A percentile compares a stretch with the other conserved stretches of the same genome.
These are phyloP conservation scores for Lasioglossum pauxillum DNA, from an alignment of 2,888 invertebrate genomes.

Conservation along the genomic window DNA sequence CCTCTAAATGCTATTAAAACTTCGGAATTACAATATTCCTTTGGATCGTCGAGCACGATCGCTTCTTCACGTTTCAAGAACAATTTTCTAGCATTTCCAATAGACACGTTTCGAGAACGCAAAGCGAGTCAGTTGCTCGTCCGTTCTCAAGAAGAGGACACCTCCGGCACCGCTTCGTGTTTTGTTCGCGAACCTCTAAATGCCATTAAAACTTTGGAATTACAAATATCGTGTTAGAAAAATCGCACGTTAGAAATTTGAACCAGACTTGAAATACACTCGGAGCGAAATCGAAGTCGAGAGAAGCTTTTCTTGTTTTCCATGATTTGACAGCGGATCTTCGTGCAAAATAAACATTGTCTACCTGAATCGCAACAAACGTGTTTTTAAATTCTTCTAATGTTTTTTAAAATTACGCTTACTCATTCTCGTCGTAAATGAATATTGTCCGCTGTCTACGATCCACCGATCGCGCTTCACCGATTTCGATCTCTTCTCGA, in stretches of 20 bases:
- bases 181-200: background rate
- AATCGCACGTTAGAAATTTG: slow-evolving; percentile 41
- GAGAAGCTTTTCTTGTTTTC: too few relatives aligned
- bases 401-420: too few relatives aligned
- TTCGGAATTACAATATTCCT: slow-evolving; percentile 7
- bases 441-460: too few relatives aligned
- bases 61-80: background rate
- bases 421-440: too few relatives aligned
- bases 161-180: background rate
- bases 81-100: background rate
- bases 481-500: slow-evolving; percentile 13
- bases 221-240: slow-evolving; percentile 42
- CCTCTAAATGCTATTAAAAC: slow-evolving; percentile 17
- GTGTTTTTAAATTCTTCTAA: too few relatives aligned
- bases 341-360: too few relatives aligned
- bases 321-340: too few relatives aligned
- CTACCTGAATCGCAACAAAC: too few relatives aligned
- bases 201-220: slow-evolving; percentile 16
- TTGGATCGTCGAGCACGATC: background rate
- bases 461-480: background rate
- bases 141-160: background rate
- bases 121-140: too few relatives aligned
- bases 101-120: background rate
- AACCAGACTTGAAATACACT: slow-evolving; percentile 24
- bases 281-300: background rate